phyloP scores from a whole-genome alignment of 2,113 vertebrate genomes.

The Conger conger region DNA sequence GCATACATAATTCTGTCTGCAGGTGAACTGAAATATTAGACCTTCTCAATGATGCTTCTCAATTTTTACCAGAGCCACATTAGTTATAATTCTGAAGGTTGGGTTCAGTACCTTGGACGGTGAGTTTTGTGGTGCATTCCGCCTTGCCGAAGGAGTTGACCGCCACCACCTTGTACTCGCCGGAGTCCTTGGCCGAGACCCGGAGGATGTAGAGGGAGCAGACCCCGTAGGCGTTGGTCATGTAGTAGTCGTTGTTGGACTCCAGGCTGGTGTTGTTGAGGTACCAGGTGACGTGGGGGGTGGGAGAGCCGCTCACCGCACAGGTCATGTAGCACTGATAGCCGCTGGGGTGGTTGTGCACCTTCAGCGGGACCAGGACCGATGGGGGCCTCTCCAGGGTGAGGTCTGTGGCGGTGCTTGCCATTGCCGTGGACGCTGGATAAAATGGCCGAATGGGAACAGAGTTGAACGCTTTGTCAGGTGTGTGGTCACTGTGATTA shows the following conservation, averaged over 20 bases:
- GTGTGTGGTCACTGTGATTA: too few relatives aligned
- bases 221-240: conserved; percentile 83
- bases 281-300: conserved; percentile 83
- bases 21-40: too few relatives aligned
- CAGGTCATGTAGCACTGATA: conserved; percentile 90
- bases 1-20: neutral
- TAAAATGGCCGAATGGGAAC: neutral
- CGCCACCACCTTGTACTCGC: conserved; percentile 79
- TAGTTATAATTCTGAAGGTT: neutral
- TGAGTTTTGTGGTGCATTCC: conserved; percentile 73
- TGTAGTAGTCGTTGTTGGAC: conserved; percentile 69
- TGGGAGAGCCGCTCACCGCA: conserved; percentile 76
- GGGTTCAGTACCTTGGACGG: conserved; percentile 76
- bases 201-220: conserved; percentile 81
- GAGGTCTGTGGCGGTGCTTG: conserved; percentile 60
- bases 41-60: neutral
- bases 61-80: neutral
- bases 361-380: conserved; percentile 78
- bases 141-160: conserved; percentile 74
- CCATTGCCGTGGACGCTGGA: conserved; percentile 68
- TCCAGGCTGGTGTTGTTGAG: conserved; percentile 75
- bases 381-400: conserved; percentile 71
- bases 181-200: conserved; percentile 73
- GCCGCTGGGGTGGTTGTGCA: conserved; percentile 76
- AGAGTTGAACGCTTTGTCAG: neutral